A percentile compares a stretch with the other conserved stretches of the same genome.
These are phyloP conservation scores for Adrianichthys oophorus DNA, from an alignment of 2,797 vertebrate species.

Conservation along the genomic window DNA sequence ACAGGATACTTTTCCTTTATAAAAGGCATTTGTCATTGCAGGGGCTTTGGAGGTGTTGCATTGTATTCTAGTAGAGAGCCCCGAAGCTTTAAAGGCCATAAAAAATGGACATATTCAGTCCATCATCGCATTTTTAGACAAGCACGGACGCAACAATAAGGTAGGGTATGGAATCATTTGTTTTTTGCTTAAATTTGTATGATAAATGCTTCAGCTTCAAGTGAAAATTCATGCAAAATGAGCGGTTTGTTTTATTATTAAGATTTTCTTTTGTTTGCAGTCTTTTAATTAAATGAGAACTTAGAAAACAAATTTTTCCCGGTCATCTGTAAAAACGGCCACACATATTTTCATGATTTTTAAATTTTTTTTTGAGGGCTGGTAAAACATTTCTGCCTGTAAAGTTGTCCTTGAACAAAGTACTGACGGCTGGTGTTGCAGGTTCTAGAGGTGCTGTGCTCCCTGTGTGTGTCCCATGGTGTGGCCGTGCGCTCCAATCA, in stretches of 20 bases:
- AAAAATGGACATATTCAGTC: conserved; percentile 93
- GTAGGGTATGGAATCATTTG: conserved; percentile 53
- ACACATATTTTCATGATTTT: too few species aligned
- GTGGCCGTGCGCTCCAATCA: conserved; percentile 94
- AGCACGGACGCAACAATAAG: conserved; percentile 92
- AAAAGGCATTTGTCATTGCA: conserved; percentile 43
- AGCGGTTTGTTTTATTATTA: neutral
- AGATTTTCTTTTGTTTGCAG: neutral
- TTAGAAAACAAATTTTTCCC: too few species aligned
- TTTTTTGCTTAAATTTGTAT: neutral
- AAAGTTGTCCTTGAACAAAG: conserved; percentile 21
- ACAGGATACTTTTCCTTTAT: neutral
- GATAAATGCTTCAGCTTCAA: neutral
- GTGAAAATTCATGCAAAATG: neutral
- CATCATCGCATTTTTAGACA: conserved; percentile 91
- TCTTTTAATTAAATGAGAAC: too few species aligned
- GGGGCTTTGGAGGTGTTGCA: conserved; percentile 94
- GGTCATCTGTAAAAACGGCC: too few species aligned
- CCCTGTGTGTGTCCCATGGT: conserved; percentile 93
- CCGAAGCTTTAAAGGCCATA: conserved; percentile 91
- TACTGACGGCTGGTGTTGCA: conserved; percentile 65
- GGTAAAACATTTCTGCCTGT: conserved; percentile 21
- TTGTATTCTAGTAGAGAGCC: conserved; percentile 91
- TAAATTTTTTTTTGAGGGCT: neutral
- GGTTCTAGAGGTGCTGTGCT: conserved; percentile 93